Conservation (phyloP, 2,888 invertebrate genomes). For the Philonicus albiceps region DNA sequence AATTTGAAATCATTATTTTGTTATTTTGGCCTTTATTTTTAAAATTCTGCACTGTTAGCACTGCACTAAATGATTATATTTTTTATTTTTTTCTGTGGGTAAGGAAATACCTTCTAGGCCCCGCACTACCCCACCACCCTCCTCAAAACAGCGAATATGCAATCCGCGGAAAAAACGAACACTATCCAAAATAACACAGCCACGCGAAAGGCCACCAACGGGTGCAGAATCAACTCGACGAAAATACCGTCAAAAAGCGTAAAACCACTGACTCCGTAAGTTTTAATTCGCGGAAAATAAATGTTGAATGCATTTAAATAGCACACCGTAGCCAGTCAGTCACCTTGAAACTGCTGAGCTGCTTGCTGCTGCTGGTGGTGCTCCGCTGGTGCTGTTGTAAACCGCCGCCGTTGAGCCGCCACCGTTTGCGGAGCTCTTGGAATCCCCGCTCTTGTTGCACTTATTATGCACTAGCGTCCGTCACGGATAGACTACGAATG, state of each 20-base stretch:
- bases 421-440: background rate
- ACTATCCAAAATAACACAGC: slow-evolving; percentile 17
- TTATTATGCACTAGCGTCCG: slow-evolving; percentile 26
- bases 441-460: slow-evolving; percentile 6
- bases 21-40: background rate
- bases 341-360: slow-evolving; percentile 48
- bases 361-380: slow-evolving; percentile 15
- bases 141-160: background rate
- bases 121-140: background rate
- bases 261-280: slow-evolving; percentile 50
- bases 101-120: background rate
- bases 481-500: slow-evolving; percentile 26
- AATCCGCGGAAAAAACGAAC: background rate
- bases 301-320: slow-evolving; percentile 51
- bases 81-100: background rate
- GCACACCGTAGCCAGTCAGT: slow-evolving; percentile 48
- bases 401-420: background rate
- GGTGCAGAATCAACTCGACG: slow-evolving; percentile 11
- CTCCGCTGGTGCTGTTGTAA: background rate
- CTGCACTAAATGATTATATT: background rate
- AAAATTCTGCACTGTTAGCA: background rate
- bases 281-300: slow-evolving; percentile 50
- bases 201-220: slow-evolving; percentile 12
- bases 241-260: slow-evolving; percentile 14
- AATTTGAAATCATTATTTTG: background rate